phyloP scores from a whole-genome alignment of 2,113 vertebrate genomes.

The Saimiri boliviensis region DNA sequence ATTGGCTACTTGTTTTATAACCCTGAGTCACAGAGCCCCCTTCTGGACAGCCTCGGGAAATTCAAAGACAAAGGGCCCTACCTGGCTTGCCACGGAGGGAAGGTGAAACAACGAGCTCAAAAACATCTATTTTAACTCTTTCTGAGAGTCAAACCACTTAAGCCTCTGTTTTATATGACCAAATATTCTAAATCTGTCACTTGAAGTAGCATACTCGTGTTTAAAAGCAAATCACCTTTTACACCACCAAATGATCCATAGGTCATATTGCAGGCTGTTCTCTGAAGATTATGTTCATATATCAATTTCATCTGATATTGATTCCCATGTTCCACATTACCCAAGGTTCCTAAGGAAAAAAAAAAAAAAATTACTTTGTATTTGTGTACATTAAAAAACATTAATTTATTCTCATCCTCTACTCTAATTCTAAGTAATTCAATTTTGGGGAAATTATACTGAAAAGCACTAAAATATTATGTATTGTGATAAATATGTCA shows the following conservation, averaged over 20 bases:
- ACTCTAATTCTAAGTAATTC: slow-evolving; percentile 33
- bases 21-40: too few species aligned
- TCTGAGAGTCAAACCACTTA: neutral
- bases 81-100: too few species aligned
- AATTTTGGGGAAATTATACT: slow-evolving; percentile 43
- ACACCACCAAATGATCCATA: slow-evolving; percentile 95
- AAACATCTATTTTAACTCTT: neutral
- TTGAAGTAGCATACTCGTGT: neutral
- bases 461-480: neutral
- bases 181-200: neutral
- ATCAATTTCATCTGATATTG: slow-evolving; percentile 96
- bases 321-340: slow-evolving; percentile 96
- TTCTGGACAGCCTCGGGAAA: too few species aligned
- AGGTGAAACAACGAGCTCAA: too few species aligned
- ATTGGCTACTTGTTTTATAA: too few species aligned
- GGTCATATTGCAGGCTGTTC: slow-evolving; percentile 97
- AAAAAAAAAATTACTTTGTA: neutral
- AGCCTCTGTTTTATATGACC: neutral
- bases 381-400: slow-evolving; percentile 4
- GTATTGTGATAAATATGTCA: neutral
- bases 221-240: slow-evolving; percentile 86
- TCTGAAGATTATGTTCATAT: slow-evolving; percentile 96
- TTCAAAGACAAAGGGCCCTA: too few species aligned
- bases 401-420: slow-evolving; percentile 36
- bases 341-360: slow-evolving; percentile 86